Evolutionary conservation across 2,888 invertebrate species (phyloP).

Genomic region (Pachydiplax longipennis): DNA sequence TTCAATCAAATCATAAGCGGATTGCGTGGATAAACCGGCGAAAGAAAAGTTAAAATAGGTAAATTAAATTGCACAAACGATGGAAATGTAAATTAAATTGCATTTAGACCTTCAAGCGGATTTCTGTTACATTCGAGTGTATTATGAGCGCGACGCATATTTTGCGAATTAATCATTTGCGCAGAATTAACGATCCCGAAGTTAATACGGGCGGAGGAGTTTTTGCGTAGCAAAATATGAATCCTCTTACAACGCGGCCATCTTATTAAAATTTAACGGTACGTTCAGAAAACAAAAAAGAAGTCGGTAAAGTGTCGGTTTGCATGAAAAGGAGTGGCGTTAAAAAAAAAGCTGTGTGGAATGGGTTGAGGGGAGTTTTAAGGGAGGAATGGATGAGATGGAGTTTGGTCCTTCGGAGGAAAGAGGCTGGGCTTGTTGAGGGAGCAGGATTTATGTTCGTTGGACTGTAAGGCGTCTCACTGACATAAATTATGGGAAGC

Average conservation of each 20-base stretch:
- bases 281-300: neutral
- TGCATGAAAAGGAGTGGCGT: neutral
- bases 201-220: neutral
- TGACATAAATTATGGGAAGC: neutral
- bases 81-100: neutral
- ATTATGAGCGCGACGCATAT: no score
- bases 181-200: neutral
- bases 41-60: neutral
- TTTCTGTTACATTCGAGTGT: no score
- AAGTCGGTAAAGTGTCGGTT: neutral
- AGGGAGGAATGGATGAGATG: no score
- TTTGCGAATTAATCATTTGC: neutral
- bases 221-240: neutral
- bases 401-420: neutral
- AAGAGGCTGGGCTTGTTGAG: neutral
- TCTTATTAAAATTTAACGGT: slow-evolving; percentile 13
- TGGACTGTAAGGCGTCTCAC: neutral
- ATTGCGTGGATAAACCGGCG: neutral
- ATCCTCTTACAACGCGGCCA: neutral
- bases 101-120: neutral
- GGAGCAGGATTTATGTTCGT: slow-evolving; percentile 1
- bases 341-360: neutral
- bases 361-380: neutral
- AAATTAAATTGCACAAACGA: no score
- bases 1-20: neutral